phyloP scores from a whole-genome alignment of 1,140 invertebrate genomes.

The Drosophila trapezifrons region DNA sequence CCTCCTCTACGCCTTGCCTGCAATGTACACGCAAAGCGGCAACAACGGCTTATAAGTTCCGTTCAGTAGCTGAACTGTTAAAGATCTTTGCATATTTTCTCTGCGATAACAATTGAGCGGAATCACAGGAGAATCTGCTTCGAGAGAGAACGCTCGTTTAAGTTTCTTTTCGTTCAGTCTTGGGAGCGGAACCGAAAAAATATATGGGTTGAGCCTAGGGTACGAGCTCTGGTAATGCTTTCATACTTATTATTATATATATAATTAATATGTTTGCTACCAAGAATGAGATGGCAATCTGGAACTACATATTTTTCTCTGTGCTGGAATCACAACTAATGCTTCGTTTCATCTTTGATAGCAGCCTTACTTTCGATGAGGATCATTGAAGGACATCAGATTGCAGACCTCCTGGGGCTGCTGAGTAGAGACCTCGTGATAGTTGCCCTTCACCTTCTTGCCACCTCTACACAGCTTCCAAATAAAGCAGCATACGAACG shows the following conservation, averaged over 20 bases:
- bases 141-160: no score
- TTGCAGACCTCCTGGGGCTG: conserved; percentile 15
- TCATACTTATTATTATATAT: no score
- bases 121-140: no score
- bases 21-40: no score
- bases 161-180: not conserved
- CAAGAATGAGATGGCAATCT: conserved; percentile 24
- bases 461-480: not conserved
- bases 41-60: no score
- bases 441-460: conserved; percentile 10
- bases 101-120: no score
- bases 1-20: no score
- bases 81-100: no score
- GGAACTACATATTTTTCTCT: conserved; percentile 16
- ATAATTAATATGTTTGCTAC: not conserved
- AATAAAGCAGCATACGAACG: not conserved
- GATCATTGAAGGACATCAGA: conserved; percentile 2
- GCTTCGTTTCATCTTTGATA: conserved; percentile 13
- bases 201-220: no score
- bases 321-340: conserved; percentile 32
- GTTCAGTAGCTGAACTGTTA: no score
- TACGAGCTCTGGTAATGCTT: no score
- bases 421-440: conserved; percentile 6
- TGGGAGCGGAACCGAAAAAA: no score
- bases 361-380: not conserved